These are phyloP conservation scores for Psittacus erithacus DNA, from an alignment of 2,113 vertebrate species.

Conservation along the genomic window DNA sequence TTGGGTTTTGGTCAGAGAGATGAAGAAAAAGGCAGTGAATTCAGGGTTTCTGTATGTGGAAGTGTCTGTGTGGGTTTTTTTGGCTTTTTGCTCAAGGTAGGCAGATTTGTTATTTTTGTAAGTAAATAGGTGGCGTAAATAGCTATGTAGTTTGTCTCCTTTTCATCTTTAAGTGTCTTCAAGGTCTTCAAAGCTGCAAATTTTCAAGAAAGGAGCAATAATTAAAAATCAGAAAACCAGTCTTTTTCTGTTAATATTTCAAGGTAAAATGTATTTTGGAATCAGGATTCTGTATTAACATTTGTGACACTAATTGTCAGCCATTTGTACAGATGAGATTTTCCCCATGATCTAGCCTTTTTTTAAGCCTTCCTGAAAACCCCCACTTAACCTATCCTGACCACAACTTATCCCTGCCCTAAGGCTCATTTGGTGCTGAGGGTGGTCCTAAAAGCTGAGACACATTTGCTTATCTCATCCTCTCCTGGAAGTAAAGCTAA, in stretches of 20 bases:
- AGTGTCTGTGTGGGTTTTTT: not conserved
- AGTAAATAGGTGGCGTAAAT: not conserved
- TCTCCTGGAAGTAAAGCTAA: not conserved
- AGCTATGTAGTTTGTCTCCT: not conserved
- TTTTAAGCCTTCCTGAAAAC: not conserved
- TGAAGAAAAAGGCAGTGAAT: accelerated
- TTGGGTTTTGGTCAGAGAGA: not conserved
- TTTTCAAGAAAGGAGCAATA: not conserved
- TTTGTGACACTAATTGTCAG: not conserved
- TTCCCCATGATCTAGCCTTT: not conserved
- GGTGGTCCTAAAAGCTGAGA: not conserved
- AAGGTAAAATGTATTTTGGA: not conserved
- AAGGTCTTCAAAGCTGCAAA: not conserved
- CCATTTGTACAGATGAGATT: not conserved
- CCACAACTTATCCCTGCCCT: not conserved
- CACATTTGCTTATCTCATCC: accelerated
- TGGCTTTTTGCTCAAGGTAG: not conserved
- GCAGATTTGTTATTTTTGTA: not conserved
- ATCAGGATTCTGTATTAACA: not conserved
- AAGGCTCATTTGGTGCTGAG: not conserved
- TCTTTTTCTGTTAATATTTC: not conserved
- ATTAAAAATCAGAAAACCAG: not conserved
- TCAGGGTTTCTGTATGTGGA: accelerated
- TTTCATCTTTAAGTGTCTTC: not conserved
- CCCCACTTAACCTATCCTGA: not conserved